phyloP scores from a whole-genome alignment of 2,113 vertebrate species.

The Amphiprion percula region DNA sequence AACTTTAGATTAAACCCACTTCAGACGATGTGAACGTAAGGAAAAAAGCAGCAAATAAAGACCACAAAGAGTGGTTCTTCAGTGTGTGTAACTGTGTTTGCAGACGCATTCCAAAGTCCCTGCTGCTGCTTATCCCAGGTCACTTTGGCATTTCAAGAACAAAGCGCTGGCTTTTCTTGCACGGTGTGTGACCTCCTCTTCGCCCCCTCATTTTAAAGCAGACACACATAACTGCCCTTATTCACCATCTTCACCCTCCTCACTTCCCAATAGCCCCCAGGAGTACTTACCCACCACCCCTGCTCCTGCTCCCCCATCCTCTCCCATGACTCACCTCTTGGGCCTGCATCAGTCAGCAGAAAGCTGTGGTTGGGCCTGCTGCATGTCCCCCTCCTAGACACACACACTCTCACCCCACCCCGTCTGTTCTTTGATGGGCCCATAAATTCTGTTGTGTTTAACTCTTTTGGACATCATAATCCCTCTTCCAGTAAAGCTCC shows the following conservation, averaged over 20 bases:
- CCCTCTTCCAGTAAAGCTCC: constrained; percentile 85
- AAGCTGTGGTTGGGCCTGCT: constrained; percentile 76
- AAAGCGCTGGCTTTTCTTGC: constrained; percentile 45
- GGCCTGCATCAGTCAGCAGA: constrained; percentile 81
- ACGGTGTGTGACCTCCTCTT: constrained; percentile 31
- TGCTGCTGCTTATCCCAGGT: constrained; percentile 9
- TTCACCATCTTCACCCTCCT: constrained; percentile 38
- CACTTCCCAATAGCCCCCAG: constrained; percentile 48
- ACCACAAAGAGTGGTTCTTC: background rate
- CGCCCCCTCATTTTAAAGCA: constrained; percentile 29
- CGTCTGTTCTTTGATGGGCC: constrained; percentile 82
- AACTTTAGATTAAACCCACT: constrained; percentile 29
- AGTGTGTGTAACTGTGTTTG: background rate
- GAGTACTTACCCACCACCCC: constrained; percentile 35
- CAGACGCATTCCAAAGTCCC: background rate
- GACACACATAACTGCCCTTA: constrained; percentile 40
- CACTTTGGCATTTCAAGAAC: constrained; percentile 44
- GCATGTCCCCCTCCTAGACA: constrained; percentile 38
- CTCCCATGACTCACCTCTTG: constrained; percentile 80
- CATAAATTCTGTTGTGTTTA: constrained; percentile 85
- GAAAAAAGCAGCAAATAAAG: background rate
- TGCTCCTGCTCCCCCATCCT: constrained; percentile 6
- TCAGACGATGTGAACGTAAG: constrained; percentile 23
- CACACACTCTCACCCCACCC: constrained; percentile 29
- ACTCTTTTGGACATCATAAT: constrained; percentile 84